Conservation (phyloP, 1,140 invertebrate species). For the Chrysomallon squamiferum region DNA sequence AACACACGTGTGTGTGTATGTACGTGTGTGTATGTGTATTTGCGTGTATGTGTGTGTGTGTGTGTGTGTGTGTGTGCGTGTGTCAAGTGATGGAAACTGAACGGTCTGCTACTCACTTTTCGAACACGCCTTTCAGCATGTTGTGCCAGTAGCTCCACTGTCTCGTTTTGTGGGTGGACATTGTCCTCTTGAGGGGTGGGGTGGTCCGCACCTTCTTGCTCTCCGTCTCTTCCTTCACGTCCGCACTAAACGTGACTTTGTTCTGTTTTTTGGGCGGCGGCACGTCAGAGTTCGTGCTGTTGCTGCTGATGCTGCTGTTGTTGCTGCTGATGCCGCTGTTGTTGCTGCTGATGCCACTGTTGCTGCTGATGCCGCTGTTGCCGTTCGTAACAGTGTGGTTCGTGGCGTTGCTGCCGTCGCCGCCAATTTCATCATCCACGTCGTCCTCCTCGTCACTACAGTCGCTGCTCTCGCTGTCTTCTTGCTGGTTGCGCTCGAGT, state of each 20-base stretch:
- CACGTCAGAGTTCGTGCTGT: background rate
- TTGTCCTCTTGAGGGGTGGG: background rate
- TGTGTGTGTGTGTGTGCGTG: too few species aligned
- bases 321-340: background rate
- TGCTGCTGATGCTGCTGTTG: background rate
- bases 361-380: background rate
- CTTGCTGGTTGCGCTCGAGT: slow-evolving; percentile 36
- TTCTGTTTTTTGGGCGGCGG: background rate
- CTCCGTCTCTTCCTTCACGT: background rate
- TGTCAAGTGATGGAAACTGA: too few species aligned
- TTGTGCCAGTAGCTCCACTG: slow-evolving; percentile 48
- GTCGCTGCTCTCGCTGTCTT: slow-evolving; percentile 36
- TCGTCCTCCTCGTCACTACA: slow-evolving; percentile 41
- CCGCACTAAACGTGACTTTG: background rate
- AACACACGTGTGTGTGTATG: too few species aligned
- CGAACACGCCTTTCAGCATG: slow-evolving; percentile 42
- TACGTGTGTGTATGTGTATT: too few species aligned
- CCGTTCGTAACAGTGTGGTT: background rate
- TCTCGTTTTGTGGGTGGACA: slow-evolving; percentile 22
- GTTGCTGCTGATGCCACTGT: background rate
- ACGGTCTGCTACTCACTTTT: slow-evolving; percentile 5
- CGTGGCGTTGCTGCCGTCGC: background rate
- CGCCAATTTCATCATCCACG: slow-evolving; percentile 9
- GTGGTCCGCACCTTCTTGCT: background rate
- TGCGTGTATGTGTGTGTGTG: too few species aligned